A percentile compares a stretch with the other conserved stretches of the same genome.
Conservation (phyloP, 2,797 vertebrate genomes). For the Micromesistius poutassou region DNA sequence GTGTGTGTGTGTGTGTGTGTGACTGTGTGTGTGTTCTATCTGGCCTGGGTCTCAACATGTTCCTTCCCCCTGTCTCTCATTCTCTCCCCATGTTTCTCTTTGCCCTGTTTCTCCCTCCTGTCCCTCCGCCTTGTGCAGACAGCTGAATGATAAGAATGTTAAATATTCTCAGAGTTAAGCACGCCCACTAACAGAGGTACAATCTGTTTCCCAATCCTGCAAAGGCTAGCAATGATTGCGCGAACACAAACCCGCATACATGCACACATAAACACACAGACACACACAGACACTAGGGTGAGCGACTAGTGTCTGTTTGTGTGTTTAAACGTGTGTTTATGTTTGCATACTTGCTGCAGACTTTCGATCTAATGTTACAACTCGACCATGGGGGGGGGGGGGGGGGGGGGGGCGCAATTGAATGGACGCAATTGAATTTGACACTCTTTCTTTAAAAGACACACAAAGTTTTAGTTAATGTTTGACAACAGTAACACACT, state of each 20-base stretch:
- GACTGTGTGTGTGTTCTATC: conserved; percentile 51
- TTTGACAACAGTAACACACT: conserved; percentile 66
- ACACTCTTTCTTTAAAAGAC: conserved; percentile 42
- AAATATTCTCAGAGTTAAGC: conserved; percentile 68
- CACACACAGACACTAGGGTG: conserved; percentile 2
- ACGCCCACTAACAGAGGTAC: conserved; percentile 51
- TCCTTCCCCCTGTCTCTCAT: conserved; percentile 52
- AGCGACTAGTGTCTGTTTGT: conserved; percentile 3
- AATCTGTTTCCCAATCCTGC: conserved; percentile 43
- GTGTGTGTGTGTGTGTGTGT: conserved; percentile 6
- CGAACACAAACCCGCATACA: conserved; percentile 18
- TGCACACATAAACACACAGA: conserved; percentile 11
- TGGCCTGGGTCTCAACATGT: conserved; percentile 74
- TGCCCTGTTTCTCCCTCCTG: conserved; percentile 42
- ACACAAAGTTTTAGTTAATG: conserved; percentile 64
- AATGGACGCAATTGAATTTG: conserved; percentile 25
- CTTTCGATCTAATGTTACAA: background rate
- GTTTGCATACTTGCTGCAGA: conserved; percentile 4
- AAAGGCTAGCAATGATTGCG: conserved; percentile 13
- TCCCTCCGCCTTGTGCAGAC: conserved; percentile 52
- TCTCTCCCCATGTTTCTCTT: conserved; percentile 50
- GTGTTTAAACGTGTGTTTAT: background rate
- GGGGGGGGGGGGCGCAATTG: too few species aligned
- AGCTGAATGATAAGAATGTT: conserved; percentile 77
- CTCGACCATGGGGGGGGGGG: background rate